Evolutionary conservation across 2,797 vertebrate species (phyloP).

Genomic region (Catamblyrhynchus diadema): DNA sequence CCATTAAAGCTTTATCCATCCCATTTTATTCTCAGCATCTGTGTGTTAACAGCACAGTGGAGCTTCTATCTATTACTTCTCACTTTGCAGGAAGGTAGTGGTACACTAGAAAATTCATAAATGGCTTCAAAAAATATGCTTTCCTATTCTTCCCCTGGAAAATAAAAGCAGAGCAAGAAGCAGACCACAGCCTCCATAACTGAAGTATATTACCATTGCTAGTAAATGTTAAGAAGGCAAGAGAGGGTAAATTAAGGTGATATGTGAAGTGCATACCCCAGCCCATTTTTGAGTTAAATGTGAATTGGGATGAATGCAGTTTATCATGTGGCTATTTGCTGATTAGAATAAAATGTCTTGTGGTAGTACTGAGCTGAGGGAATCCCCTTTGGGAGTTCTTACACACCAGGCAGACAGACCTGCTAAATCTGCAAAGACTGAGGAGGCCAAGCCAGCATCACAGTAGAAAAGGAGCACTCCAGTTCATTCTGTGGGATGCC

Average conservation of each 20-base stretch:
- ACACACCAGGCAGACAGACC: neutral
- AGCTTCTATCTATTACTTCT: conserved; percentile 19
- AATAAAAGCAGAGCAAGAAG: conserved; percentile 20
- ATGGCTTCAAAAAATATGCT: neutral
- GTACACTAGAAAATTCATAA: conserved; percentile 30
- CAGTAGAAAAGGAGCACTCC: neutral
- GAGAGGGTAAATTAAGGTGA: neutral
- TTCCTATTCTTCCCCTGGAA: conserved; percentile 1
- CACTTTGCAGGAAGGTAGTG: neutral
- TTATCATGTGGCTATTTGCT: neutral
- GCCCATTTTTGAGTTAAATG: neutral
- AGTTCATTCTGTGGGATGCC: neutral
- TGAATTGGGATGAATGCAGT: neutral
- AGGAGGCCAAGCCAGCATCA: neutral
- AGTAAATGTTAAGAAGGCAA: neutral
- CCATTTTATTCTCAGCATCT: conserved; percentile 5
- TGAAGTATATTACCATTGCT: neutral
- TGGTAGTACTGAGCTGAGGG: neutral
- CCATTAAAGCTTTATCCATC: conserved; percentile 26
- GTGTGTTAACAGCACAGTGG: neutral
- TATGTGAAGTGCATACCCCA: neutral
- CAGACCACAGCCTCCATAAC: neutral
- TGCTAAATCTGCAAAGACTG: neutral
- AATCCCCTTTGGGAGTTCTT: neutral
- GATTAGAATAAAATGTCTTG: neutral